A percentile compares a stretch with the other conserved stretches of the same genome.
Conservation (phyloP, 1,140 invertebrate genomes). For the Oryzaephilus surinamensis region DNA sequence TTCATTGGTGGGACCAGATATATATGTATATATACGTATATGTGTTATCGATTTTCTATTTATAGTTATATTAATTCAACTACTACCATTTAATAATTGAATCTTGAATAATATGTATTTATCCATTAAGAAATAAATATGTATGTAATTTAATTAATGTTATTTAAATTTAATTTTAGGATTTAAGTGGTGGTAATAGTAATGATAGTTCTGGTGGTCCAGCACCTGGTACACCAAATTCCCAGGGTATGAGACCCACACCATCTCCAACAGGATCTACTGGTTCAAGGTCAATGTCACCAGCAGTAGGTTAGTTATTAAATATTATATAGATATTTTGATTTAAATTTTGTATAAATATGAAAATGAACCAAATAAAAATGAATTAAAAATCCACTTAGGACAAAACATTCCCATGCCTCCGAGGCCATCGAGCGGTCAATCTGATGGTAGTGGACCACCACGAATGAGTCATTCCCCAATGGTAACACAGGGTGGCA, state of each 20-base stretch:
- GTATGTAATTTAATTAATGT: neutral
- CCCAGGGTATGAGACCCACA: slow-evolving; percentile 78
- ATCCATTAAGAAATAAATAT: neutral
- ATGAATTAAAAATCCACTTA: no score
- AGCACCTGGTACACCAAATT: slow-evolving; percentile 60
- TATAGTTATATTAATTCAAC: no score
- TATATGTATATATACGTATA: no score
- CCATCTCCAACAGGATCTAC: slow-evolving; percentile 87
- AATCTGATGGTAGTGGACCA: slow-evolving; percentile 68
- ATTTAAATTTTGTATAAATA: no score
- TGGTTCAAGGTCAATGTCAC: slow-evolving; percentile 90
- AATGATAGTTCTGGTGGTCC: slow-evolving; percentile 57
- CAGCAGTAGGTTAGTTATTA: slow-evolving; percentile 87
- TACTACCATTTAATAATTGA: no score
- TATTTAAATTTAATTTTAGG: slow-evolving; percentile 59
- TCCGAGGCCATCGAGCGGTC: slow-evolving; percentile 79
- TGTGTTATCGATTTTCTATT: no score
- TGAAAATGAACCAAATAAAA: no score
- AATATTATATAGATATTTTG: slow-evolving; percentile 12
- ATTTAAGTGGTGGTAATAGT: slow-evolving; percentile 59
- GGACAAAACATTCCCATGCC: slow-evolving; percentile 87
- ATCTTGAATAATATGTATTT: neutral
- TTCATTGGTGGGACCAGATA: no score
- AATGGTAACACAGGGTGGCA: slow-evolving; percentile 60
- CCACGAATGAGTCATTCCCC: slow-evolving; percentile 63